Conservation (phyloP, 2,113 vertebrate species). For the Glareola pratincola region DNA sequence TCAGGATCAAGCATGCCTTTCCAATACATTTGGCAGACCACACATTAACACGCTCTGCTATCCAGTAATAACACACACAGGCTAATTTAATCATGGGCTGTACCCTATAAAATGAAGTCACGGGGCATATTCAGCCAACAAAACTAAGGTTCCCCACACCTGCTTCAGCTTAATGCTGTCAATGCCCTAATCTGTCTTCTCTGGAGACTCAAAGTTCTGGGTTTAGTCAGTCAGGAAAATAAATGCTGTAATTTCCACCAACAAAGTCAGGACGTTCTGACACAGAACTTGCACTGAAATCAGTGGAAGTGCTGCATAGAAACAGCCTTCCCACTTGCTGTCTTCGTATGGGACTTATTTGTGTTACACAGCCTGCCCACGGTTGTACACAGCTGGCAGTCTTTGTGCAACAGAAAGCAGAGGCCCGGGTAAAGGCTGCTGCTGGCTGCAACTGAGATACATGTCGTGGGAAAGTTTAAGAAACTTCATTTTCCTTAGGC, state of each 20-base stretch:
- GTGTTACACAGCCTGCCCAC: not conserved
- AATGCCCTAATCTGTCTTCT: not conserved
- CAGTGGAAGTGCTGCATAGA: not conserved
- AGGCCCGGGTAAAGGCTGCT: not conserved
- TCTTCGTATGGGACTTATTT: not conserved
- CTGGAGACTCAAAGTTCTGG: slow-evolving; percentile 28
- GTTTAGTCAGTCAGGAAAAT: slow-evolving; percentile 41
- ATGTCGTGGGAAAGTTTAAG: not conserved
- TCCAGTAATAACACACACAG: slow-evolving; percentile 12
- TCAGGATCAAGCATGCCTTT: not conserved
- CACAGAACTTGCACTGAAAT: not conserved
- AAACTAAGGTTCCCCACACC: not conserved
- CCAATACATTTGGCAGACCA: not conserved
- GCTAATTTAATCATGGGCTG: not conserved
- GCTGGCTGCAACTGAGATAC: not conserved
- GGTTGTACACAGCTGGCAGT: not conserved
- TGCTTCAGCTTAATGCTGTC: not conserved
- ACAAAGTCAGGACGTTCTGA: slow-evolving; percentile 12
- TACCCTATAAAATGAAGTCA: slow-evolving; percentile 18
- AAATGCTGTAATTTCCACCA: slow-evolving; percentile 36
- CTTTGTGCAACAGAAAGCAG: not conserved
- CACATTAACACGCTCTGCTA: accelerated
- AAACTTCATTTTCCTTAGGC: not conserved
- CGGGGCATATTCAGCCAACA: not conserved
- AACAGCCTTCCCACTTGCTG: not conserved